Conservation (phyloP, 1,140 invertebrate genomes). For the Metopolophium dirhodum region DNA sequence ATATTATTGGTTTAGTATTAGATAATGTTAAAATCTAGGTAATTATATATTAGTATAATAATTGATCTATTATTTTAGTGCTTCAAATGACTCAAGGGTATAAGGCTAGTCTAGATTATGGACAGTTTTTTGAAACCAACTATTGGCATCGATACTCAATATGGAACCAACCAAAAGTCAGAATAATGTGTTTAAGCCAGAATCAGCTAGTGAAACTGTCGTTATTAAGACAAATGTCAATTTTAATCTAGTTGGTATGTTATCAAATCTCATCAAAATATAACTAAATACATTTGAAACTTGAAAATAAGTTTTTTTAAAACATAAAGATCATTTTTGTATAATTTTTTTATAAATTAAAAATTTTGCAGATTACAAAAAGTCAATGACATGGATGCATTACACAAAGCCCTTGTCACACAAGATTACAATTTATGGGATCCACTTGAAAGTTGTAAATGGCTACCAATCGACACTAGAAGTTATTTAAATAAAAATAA, state of each 20-base stretch:
- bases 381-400: too few species aligned
- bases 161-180: conserved; percentile 23
- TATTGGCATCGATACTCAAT: conserved; percentile 38
- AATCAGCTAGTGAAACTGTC: not conserved
- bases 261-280: not conserved
- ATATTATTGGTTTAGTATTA: too few species aligned
- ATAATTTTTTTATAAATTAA: too few species aligned
- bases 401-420: too few species aligned
- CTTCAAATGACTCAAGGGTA: conserved; percentile 58
- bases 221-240: conserved; percentile 1
- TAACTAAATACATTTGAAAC: not conserved
- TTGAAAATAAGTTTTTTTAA: not conserved
- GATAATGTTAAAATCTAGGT: too few species aligned
- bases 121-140: conserved; percentile 70
- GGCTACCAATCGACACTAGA: too few species aligned
- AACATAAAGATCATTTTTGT: too few species aligned
- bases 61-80: conserved; percentile 3
- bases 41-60: not conserved
- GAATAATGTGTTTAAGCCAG: not conserved
- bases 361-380: conserved; percentile 73
- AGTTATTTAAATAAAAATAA: too few species aligned
- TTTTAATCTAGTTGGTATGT: conserved; percentile 21
- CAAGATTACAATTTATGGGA: too few species aligned
- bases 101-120: conserved; percentile 65
- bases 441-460: too few species aligned